Evolutionary conservation across 2,113 vertebrate species (phyloP).

Genomic region (Serilophus lunatus): DNA sequence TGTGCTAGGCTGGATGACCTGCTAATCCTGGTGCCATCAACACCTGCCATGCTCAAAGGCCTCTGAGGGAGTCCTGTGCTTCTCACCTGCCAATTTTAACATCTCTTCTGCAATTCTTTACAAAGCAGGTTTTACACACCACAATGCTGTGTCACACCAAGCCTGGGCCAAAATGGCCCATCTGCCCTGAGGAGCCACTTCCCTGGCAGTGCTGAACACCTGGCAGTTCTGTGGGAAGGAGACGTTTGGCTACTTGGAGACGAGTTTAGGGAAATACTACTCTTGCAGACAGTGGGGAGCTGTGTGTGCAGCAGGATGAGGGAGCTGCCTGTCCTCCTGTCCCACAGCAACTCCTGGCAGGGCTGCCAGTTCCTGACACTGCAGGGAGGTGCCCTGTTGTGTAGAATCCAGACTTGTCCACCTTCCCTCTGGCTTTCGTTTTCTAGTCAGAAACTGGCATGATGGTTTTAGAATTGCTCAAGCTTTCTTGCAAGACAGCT

Average conservation of each 20-base stretch:
- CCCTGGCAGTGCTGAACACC: neutral
- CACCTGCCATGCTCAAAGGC: neutral
- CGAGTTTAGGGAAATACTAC: neutral
- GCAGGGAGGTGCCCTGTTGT: fast-evolving
- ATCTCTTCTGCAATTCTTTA: neutral
- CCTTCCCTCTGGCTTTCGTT: neutral
- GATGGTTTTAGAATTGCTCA: neutral
- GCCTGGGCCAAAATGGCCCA: neutral
- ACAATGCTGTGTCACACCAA: neutral
- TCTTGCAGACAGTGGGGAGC: neutral
- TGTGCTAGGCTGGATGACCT: neutral
- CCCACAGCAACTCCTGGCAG: neutral
- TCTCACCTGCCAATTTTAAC: neutral
- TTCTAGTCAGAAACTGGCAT: neutral
- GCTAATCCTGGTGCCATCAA: neutral
- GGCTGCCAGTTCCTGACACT: neutral
- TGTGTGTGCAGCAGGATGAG: neutral
- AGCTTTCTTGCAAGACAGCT: neutral
- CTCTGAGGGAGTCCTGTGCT: too few species aligned
- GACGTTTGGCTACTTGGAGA: neutral
- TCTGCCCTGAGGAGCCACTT: fast-evolving
- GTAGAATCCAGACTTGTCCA: neutral
- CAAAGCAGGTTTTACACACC: neutral
- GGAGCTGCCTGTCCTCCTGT: neutral
- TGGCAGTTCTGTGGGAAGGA: neutral